A percentile compares a stretch with the other conserved stretches of the same genome.
These are phyloP conservation scores for Cactoblastis cactorum DNA, from an alignment of 2,888 invertebrate genomes.

Conservation along the genomic window DNA sequence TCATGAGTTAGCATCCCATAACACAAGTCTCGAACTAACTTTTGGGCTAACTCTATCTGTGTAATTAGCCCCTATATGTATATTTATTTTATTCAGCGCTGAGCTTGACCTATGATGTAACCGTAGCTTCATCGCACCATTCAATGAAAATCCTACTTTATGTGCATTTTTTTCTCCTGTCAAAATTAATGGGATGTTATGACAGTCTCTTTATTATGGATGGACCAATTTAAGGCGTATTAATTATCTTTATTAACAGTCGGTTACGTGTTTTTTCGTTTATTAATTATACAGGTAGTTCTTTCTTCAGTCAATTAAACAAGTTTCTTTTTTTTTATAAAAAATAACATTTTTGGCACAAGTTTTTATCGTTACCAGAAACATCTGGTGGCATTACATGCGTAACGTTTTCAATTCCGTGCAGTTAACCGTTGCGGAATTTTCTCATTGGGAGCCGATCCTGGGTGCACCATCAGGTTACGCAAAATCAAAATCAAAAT, in stretches of 20 bases:
- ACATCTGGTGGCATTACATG: too few species aligned
- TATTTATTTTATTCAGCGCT: too few species aligned
- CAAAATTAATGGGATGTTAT: neutral
- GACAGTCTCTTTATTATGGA: neutral
- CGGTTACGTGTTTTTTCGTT: neutral
- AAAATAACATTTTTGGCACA: neutral
- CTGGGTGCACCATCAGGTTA: too few species aligned
- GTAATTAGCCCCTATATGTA: too few species aligned
- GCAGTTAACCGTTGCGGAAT: too few species aligned
- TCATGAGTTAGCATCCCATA: too few species aligned
- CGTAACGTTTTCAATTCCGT: too few species aligned
- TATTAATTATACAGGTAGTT: neutral
- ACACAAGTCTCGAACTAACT: too few species aligned
- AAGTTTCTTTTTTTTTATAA: neutral
- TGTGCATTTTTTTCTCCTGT: neutral
- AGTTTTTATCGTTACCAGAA: too few species aligned
- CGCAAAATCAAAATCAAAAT: too few species aligned
- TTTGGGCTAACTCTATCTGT: too few species aligned
- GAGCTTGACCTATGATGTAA: constrained; percentile 4
- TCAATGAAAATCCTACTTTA: neutral
- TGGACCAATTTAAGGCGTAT: neutral
- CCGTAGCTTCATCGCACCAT: neutral
- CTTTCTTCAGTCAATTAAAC: neutral
- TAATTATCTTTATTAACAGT: neutral
- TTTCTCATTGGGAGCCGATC: too few species aligned